Percentiles rank a stretch among this genome's conserved stretches.
Evolutionary conservation across 2,113 vertebrate genomes (phyloP).

Genomic region (Microtus pennsylvanicus): DNA sequence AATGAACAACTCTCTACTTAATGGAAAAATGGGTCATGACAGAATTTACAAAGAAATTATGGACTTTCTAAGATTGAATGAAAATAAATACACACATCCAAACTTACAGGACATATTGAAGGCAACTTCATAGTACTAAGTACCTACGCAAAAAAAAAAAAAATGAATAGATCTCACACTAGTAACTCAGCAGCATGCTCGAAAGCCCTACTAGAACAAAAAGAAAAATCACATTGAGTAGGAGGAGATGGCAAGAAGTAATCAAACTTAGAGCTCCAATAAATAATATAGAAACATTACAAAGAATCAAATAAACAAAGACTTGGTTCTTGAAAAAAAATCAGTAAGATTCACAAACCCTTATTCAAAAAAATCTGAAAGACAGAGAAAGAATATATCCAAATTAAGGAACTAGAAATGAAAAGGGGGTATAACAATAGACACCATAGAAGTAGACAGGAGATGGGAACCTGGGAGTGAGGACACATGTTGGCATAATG

Average conservation of each 20-base stretch:
- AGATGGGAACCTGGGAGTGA: conserved; percentile 84
- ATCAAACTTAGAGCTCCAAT: background rate
- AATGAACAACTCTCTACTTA: background rate
- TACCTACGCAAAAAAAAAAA: background rate
- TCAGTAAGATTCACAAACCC: background rate
- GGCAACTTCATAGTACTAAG: background rate
- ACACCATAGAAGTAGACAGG: conserved; percentile 90
- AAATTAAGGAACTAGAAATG: background rate
- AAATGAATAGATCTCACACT: background rate
- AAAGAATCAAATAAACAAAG: background rate
- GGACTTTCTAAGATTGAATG: background rate
- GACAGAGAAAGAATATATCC: background rate
- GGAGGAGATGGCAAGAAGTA: background rate
- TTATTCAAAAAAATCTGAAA: background rate
- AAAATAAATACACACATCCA: background rate
- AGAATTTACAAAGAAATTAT: background rate
- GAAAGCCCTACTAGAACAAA: background rate
- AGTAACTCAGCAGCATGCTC: background rate
- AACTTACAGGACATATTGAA: background rate
- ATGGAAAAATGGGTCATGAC: background rate
- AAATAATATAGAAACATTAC: background rate
- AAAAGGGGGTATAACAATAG: background rate
- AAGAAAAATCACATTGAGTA: background rate
- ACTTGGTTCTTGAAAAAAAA: background rate
- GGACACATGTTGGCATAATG: background rate